These are phyloP conservation scores for Chauna torquata DNA, from an alignment of 2,113 vertebrate genomes.

Conservation along the genomic window DNA sequence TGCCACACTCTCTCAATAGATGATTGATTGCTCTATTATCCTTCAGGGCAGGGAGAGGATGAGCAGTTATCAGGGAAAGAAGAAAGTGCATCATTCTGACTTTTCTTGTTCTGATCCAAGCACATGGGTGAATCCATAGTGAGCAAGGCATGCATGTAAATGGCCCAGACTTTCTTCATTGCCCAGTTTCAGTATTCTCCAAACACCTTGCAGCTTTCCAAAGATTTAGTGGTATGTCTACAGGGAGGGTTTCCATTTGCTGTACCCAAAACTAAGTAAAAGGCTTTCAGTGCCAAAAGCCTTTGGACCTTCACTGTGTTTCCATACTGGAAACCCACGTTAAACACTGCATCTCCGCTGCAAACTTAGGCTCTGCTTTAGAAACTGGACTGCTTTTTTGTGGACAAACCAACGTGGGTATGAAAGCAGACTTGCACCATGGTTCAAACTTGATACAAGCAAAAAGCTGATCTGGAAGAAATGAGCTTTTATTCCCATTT, in stretches of 20 bases:
- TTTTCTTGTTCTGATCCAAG: neutral
- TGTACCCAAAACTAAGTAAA: neutral
- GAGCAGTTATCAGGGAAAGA: neutral
- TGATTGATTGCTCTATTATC: neutral
- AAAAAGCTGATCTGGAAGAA: neutral
- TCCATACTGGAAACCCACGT: neutral
- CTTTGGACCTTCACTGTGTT: neutral
- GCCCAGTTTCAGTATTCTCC: neutral
- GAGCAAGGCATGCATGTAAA: neutral
- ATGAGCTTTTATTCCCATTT: neutral
- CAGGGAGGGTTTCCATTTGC: neutral
- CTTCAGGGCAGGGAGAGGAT: neutral
- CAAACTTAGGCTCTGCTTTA: neutral
- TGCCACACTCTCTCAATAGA: accelerated
- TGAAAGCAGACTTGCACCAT: neutral
- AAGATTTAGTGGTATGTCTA: accelerated
- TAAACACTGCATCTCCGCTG: neutral
- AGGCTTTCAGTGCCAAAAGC: neutral
- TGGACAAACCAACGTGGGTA: accelerated
- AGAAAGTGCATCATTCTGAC: neutral
- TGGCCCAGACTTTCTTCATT: neutral
- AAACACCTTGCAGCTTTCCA: neutral
- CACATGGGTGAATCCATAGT: neutral
- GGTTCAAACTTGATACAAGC: neutral
- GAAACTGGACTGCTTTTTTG: neutral